These are phyloP conservation scores for Bradypus variegatus DNA, from an alignment of 2,797 vertebrate genomes.

Conservation along the genomic window DNA sequence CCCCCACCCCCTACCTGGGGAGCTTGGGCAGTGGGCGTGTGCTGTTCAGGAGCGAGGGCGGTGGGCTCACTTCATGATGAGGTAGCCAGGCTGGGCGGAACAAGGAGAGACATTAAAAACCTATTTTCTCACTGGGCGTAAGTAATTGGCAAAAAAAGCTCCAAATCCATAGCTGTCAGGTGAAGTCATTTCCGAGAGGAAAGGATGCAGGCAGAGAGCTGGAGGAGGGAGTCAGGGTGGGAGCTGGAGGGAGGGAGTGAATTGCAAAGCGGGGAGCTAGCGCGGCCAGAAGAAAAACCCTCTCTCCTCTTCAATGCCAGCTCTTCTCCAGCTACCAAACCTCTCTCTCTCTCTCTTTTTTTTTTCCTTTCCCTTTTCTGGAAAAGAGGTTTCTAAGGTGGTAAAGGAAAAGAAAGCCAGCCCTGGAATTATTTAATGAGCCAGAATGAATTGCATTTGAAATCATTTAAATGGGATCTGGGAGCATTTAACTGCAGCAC, in stretches of 20 bases:
- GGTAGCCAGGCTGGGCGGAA: slow-evolving; percentile 36
- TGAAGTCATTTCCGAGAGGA: slow-evolving; percentile 62
- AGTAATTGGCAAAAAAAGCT: slow-evolving; percentile 62
- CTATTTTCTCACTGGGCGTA: slow-evolving; percentile 59
- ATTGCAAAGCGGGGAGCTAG: neutral
- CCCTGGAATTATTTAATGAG: slow-evolving; percentile 79
- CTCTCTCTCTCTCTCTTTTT: neutral
- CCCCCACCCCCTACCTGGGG: neutral
- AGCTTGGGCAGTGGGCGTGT: neutral
- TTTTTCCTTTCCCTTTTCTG: slow-evolving; percentile 53
- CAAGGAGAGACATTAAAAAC: slow-evolving; percentile 51
- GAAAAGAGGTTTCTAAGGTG: slow-evolving; percentile 67
- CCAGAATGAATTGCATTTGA: slow-evolving; percentile 81
- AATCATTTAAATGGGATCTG: slow-evolving; percentile 82
- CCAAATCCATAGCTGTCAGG: slow-evolving; percentile 56
- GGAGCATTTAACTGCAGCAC: slow-evolving; percentile 78
- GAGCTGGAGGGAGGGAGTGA: neutral
- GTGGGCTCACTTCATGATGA: neutral
- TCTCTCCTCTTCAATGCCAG: neutral
- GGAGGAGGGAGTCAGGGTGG: neutral
- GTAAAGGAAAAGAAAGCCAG: slow-evolving; percentile 69
- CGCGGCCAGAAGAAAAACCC: neutral
- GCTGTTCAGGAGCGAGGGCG: neutral
- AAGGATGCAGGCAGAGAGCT: slow-evolving; percentile 31
- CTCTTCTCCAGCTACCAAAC: neutral